These are phyloP conservation scores for Hirtodrosophila duncani DNA, from an alignment of 2,888 invertebrate species.

Conservation along the genomic window DNA sequence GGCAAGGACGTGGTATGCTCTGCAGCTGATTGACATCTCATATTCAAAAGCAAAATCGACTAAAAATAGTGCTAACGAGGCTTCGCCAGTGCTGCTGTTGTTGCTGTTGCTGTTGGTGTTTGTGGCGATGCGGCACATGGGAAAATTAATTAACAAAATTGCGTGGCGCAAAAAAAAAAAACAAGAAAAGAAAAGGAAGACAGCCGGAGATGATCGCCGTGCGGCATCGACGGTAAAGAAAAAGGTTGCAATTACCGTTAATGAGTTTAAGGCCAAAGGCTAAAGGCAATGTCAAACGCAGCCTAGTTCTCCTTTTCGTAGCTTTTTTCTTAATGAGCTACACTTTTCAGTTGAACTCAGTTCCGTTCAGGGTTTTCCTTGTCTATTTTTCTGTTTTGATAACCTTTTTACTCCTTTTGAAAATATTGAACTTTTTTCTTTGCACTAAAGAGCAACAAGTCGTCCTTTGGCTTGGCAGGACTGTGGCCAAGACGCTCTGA, in stretches of 20 bases:
- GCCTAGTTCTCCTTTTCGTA: constrained; percentile 17
- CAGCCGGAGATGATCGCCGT: no score
- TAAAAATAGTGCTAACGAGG: constrained; percentile 49
- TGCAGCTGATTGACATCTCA: constrained; percentile 59
- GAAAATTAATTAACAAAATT: constrained; percentile 74
- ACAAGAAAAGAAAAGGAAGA: constrained; percentile 1
- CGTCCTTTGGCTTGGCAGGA: constrained; percentile 20
- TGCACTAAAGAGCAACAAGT: constrained; percentile 62
- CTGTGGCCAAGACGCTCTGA: constrained; percentile 26
- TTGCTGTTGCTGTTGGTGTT: background rate
- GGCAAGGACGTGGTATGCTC: constrained; percentile 16
- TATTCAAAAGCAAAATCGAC: constrained; percentile 44
- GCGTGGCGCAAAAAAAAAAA: constrained; percentile 38
- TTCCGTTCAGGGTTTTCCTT: constrained; percentile 32
- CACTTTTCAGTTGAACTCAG: constrained; percentile 45
- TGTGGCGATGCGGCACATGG: constrained; percentile 28
- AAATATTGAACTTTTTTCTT: constrained; percentile 52
- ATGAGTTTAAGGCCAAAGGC: constrained; percentile 73
- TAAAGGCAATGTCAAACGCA: constrained; percentile 44
- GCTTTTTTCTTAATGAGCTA: constrained; percentile 46
- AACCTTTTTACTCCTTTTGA: background rate
- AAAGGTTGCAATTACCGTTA: constrained; percentile 73
- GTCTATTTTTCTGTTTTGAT: constrained; percentile 23
- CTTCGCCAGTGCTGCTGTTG: constrained; percentile 2
- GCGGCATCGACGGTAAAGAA: constrained; percentile 21